These are phyloP conservation scores for Eubasilissa regina DNA, from an alignment of 1,140 invertebrate species.

Conservation along the genomic window DNA sequence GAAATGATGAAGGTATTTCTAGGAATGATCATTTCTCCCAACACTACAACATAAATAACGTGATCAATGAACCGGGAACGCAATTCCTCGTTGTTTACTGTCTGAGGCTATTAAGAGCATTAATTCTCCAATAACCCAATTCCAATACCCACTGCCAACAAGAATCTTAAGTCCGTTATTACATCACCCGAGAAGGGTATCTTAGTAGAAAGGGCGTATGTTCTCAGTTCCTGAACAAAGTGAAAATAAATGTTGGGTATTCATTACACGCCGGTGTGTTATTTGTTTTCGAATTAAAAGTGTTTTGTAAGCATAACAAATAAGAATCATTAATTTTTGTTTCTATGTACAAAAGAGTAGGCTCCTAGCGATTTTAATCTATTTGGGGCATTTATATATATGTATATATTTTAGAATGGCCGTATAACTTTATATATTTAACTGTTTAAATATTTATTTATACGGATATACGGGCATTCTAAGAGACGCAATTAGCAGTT, in stretches of 20 bases:
- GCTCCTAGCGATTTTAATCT: too few species aligned
- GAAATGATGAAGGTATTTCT: background rate
- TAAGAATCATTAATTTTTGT: too few species aligned
- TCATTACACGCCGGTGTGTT: slow-evolving; percentile 6
- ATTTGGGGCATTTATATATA: too few species aligned
- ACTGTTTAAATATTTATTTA: too few species aligned
- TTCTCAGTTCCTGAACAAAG: slow-evolving; percentile 14
- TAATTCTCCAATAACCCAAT: slow-evolving; percentile 54
- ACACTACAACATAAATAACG: slow-evolving; percentile 47
- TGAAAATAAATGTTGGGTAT: slow-evolving; percentile 26
- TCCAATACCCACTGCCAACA: slow-evolving; percentile 17
- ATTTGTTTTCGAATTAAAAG: slow-evolving; percentile 13
- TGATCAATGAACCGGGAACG: slow-evolving; percentile 57
- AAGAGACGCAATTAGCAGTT: too few species aligned
- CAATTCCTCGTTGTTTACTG: slow-evolving; percentile 53
- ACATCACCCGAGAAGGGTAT: slow-evolving; percentile 14
- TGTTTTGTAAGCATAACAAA: background rate
- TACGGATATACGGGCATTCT: too few species aligned
- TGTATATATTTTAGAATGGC: too few species aligned
- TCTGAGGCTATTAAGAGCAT: slow-evolving; percentile 52
- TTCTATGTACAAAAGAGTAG: too few species aligned
- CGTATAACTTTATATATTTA: too few species aligned
- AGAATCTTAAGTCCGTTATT: slow-evolving; percentile 11
- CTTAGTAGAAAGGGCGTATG: background rate
- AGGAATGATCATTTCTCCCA: slow-evolving; percentile 14